phyloP scores from a whole-genome alignment of 2,888 invertebrate species.

The Lithophane socia region DNA sequence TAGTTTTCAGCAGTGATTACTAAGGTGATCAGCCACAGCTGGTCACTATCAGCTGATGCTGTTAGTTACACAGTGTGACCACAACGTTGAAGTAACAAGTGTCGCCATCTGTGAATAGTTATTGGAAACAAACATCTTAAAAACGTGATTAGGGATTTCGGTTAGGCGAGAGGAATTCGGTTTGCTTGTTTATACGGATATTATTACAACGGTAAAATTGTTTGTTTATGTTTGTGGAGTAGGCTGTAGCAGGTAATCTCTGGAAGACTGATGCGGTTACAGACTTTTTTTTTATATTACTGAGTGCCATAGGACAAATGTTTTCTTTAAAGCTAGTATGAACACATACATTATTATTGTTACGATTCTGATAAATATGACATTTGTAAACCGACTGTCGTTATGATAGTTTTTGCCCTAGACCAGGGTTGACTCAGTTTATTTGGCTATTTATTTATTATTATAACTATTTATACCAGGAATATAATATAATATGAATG shows the following conservation, averaged over 20 bases:
- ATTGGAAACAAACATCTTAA: background rate
- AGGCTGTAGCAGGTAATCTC: background rate
- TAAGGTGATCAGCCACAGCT: background rate
- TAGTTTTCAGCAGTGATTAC: conserved; percentile 10
- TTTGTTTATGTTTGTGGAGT: background rate
- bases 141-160: background rate
- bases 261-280: background rate
- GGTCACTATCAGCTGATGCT: too few relatives aligned
- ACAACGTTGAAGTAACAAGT: background rate
- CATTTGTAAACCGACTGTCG: background rate
- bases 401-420: background rate
- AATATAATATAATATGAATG: too few relatives aligned
- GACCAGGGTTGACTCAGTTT: background rate
- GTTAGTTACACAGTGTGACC: background rate
- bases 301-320: background rate
- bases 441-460: background rate
- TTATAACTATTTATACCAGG: too few relatives aligned
- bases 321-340: background rate
- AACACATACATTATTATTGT: background rate
- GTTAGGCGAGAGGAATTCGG: too few relatives aligned
- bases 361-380: background rate
- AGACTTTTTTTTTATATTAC: background rate
- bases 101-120: conserved; percentile 30
- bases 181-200: background rate
- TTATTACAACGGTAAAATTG: background rate